Percentiles rank a stretch among this genome's conserved stretches.
Conservation (phyloP, 2,888 invertebrate species). For the Heliconius aoede region DNA sequence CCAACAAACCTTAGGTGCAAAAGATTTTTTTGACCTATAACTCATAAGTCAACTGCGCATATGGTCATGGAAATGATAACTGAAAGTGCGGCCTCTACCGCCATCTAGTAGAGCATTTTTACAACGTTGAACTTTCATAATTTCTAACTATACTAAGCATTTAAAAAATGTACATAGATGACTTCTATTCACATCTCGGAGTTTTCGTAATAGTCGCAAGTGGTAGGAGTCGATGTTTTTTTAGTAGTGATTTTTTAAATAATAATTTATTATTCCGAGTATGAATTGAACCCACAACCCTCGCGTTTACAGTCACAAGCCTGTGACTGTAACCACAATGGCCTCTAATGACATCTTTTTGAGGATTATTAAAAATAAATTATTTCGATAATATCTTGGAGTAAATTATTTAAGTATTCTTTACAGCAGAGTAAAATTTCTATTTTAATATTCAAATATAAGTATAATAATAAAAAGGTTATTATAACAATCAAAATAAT, state of each 20-base stretch:
- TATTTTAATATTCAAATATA: neutral
- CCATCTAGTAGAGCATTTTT: slow-evolving; percentile 7
- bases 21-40: neutral
- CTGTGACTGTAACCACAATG: no score
- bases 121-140: neutral
- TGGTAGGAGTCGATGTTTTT: neutral
- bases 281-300: no score
- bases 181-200: neutral
- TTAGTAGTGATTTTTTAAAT: no score
- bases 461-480: neutral
- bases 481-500: neutral
- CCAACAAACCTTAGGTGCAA: neutral
- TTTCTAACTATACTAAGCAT: neutral
- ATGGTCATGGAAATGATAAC: neutral
- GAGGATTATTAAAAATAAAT: neutral
- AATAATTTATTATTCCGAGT: no score
- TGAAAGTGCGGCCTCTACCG: neutral
- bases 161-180: neutral
- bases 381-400: neutral
- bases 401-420: neutral
- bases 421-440: neutral
- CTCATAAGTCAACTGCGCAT: neutral
- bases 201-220: neutral
- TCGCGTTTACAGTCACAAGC: no score
- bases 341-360: no score